These are phyloP conservation scores for Carettochelys insculpta DNA, from an alignment of 2,113 vertebrate genomes.

Conservation along the genomic window DNA sequence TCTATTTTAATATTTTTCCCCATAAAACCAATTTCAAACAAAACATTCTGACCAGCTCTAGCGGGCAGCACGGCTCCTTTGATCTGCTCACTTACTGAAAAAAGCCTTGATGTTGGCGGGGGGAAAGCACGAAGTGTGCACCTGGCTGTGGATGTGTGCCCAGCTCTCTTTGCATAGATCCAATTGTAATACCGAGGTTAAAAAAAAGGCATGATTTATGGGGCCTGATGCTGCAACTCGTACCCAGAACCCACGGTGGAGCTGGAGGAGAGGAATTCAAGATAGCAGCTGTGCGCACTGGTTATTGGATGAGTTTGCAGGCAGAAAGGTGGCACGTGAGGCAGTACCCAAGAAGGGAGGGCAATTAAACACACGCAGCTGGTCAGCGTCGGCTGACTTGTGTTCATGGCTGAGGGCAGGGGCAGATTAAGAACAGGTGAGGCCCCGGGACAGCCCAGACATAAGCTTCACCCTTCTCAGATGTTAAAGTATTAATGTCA, in stretches of 20 bases:
- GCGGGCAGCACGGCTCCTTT: neutral
- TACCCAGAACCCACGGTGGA: neutral
- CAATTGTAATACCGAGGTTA: neutral
- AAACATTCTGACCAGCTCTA: neutral
- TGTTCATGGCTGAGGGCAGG: too few species aligned
- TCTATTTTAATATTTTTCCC: neutral
- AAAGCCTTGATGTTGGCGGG: neutral
- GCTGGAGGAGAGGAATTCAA: neutral
- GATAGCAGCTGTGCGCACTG: neutral
- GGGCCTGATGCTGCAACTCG: neutral
- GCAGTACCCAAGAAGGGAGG: neutral
- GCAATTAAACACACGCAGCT: neutral
- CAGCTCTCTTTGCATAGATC: rapidly evolving
- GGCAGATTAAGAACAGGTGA: too few species aligned
- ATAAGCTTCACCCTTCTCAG: too few species aligned
- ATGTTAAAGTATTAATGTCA: too few species aligned
- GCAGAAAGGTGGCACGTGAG: neutral
- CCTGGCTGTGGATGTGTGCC: neutral
- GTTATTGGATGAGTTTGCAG: neutral
- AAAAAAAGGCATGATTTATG: neutral
- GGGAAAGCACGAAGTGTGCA: rapidly evolving
- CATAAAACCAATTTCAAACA: neutral
- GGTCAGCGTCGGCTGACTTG: neutral
- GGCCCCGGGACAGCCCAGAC: too few species aligned
- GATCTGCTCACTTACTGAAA: neutral